Percentiles rank a stretch among this genome's conserved stretches.
Conservation (phyloP, 2,797 vertebrate genomes). For the Leuciscus waleckii region DNA sequence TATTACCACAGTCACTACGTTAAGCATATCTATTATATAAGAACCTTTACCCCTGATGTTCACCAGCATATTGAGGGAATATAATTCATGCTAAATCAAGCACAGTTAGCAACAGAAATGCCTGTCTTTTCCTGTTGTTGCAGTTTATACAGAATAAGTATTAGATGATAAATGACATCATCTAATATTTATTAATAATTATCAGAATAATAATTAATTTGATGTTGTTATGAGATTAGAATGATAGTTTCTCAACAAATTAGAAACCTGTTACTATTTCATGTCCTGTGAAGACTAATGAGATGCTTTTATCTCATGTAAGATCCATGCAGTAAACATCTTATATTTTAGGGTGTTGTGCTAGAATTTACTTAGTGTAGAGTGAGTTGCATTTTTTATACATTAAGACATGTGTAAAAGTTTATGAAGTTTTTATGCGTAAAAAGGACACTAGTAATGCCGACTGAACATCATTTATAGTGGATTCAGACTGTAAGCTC, state of each 20-base stretch:
- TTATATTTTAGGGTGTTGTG: not conserved
- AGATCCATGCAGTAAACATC: not conserved
- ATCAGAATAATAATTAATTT: not conserved
- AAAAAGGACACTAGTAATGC: not conserved
- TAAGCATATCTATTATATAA: conserved; percentile 46
- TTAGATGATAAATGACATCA: too few relatives aligned
- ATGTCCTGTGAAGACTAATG: not conserved
- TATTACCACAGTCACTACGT: too few relatives aligned
- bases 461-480: conserved; percentile 72
- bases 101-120: conserved; percentile 71
- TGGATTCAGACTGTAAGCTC: conserved; percentile 80
- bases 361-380: not conserved
- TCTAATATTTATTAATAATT: too few relatives aligned
- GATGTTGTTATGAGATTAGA: not conserved
- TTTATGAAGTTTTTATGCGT: not conserved
- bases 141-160: conserved; percentile 68
- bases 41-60: conserved; percentile 77
- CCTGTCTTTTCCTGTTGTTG: conserved; percentile 58
- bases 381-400: not conserved
- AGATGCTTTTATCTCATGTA: not conserved
- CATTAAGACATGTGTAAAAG: not conserved
- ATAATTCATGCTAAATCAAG: conserved; percentile 76
- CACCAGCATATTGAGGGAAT: conserved; percentile 74
- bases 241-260: not conserved
- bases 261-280: conserved; percentile 8